phyloP scores from a whole-genome alignment of 2,797 vertebrate species.

The Enteromius fasciolatus region DNA sequence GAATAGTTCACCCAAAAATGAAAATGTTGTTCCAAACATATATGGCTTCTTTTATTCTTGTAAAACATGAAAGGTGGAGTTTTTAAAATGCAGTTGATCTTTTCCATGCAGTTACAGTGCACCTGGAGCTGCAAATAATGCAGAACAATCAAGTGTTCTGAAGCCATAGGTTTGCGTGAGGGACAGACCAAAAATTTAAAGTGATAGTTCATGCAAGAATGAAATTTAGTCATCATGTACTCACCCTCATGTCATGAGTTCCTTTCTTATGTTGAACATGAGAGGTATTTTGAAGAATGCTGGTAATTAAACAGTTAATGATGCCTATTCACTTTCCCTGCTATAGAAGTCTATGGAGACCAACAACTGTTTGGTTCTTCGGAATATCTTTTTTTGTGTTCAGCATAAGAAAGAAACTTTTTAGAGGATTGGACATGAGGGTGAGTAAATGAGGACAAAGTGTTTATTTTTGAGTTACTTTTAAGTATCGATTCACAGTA shows the following conservation, averaged over 20 bases:
- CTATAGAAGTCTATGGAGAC: not conserved
- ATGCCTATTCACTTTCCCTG: not conserved
- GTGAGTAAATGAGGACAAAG: too few species aligned
- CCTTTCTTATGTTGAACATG: not conserved
- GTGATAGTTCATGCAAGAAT: not conserved
- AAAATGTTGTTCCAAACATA: not conserved
- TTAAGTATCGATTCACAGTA: not conserved
- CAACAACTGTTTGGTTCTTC: not conserved
- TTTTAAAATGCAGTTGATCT: not conserved
- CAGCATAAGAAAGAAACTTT: not conserved
- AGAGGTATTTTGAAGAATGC: not conserved
- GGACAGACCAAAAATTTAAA: not conserved
- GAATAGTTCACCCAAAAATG: not conserved
- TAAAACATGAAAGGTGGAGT: not conserved
- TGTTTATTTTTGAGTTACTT: not conserved
- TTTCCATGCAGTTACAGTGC: not conserved
- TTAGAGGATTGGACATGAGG: not conserved
- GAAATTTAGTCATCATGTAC: not conserved
- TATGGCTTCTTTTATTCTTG: not conserved
- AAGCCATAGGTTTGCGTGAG: not conserved
- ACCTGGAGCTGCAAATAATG: not conserved
- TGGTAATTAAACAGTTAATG: not conserved
- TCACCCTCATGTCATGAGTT: not conserved
- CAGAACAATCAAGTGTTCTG: not conserved
- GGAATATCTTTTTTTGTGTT: not conserved